A percentile compares a stretch with the other conserved stretches of the same genome.
Evolutionary conservation across 2,797 vertebrate species (phyloP).

Genomic region (Parambassis ranga): DNA sequence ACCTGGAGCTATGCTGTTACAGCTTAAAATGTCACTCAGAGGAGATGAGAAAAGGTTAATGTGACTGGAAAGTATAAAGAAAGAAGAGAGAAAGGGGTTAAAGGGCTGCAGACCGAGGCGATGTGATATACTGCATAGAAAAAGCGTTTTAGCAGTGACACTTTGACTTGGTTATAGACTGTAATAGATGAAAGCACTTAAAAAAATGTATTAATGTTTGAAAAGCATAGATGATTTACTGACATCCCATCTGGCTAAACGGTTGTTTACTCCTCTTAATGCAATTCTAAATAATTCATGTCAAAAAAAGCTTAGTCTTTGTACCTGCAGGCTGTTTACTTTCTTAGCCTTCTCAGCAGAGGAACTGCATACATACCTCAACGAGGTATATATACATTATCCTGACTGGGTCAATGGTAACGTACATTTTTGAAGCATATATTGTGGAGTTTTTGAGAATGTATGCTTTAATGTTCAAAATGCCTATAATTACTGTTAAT

Average conservation of each 20-base stretch:
- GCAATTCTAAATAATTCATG: neutral
- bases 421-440: too few relatives aligned
- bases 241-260: neutral
- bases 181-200: too few relatives aligned
- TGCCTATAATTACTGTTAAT: too few relatives aligned
- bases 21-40: neutral
- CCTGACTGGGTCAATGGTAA: too few relatives aligned
- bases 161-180: too few relatives aligned
- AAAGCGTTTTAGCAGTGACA: too few relatives aligned
- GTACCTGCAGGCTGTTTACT: neutral
- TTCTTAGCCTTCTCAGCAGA: too few relatives aligned
- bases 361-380: too few relatives aligned
- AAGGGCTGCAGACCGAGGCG: neutral
- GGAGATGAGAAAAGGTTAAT: neutral
- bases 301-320: neutral
- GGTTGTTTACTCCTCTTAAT: rapidly evolving
- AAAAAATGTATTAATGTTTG: neutral
- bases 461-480: too few relatives aligned
- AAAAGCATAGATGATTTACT: neutral
- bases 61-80: neutral
- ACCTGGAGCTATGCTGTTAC: neutral
- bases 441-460: too few relatives aligned
- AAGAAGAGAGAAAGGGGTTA: neutral
- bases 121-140: too few relatives aligned
- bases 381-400: too few relatives aligned